Base-by-base conservation (phyloP, 2,797 vertebrate genomes). In the Danio albolineatus region DNA sequence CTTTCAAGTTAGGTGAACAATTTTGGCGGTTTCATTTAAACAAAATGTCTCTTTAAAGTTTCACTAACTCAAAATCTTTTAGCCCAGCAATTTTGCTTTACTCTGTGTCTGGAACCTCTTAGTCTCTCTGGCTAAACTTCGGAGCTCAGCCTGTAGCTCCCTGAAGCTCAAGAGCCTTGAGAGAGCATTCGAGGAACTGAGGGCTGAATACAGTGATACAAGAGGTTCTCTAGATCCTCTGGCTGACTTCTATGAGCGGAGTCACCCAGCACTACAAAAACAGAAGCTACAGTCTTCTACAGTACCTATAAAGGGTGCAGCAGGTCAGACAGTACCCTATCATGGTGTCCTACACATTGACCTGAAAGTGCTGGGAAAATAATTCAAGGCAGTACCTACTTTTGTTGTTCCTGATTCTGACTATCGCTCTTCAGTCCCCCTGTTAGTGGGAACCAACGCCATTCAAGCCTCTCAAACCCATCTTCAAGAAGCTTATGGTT, bases 391-490 rank as follows among this genome's bases (percentile, higher is more conserved):
- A 49, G 81, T 86, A 0, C 86, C 84, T 13, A 48, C 84, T 21
- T 89, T 89, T 39, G 79, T 90, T 4, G 70, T 90, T 6, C 49
- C 80, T 57, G 81, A 82, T 2, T 83, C 74, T 0, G 77, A 84
- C 5, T 86, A 87, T 38, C 44, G 28, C 9, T 74, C 59, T 0
- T 71, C 62, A 0, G 83, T 88, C 10, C 79, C 86, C 1, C 46
- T 88, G 46, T 57, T 88, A 0, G 51, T 89, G 3, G 85, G 82
- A 2, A 87, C 79, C 0, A 88, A 87, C 80, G 72, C 57, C 17
- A 72, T 72, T 56, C 4, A 7, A 56, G 38, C 69, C 51, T 21
- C 53, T 7, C 0, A 6, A 39, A 41, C 14, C 49, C 67, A 71
- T 4, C 36, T 54, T 41, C 28, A 54, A 51, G 16, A 48, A 54